Percentiles rank a stretch among this genome's conserved stretches.
Evolutionary conservation across 2,113 vertebrate species (phyloP).

Genomic region (Nicator chloris): DNA sequence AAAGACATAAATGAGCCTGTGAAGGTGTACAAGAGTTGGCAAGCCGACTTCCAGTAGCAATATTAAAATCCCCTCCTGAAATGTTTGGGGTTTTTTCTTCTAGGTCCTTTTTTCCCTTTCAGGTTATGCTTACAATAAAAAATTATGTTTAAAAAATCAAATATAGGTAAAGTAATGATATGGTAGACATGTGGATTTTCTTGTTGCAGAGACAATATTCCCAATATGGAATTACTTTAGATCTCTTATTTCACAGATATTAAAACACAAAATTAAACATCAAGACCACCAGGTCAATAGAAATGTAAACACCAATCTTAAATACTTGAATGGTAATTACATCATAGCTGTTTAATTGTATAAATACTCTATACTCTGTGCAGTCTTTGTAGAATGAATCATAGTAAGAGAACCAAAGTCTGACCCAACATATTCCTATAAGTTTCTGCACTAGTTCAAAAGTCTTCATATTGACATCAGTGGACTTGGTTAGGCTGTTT

Average conservation of each 20-base stretch:
- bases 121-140: background rate
- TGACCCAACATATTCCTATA: background rate
- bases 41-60: background rate
- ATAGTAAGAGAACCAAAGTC: background rate
- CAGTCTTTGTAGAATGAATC: background rate
- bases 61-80: background rate
- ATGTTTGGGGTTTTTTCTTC: background rate
- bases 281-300: background rate
- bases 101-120: background rate
- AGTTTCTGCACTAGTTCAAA: background rate
- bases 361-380: fast-evolving
- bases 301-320: background rate
- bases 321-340: background rate
- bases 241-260: background rate
- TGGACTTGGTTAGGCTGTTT: background rate
- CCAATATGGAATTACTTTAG: background rate
- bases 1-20: background rate
- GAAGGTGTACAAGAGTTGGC: background rate
- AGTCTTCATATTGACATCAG: background rate
- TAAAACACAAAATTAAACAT: background rate
- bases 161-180: background rate
- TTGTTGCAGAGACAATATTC: background rate
- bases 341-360: background rate
- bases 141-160: fast-evolving
- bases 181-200: background rate